Conservation (phyloP, 2,888 invertebrate genomes). For the Branchipolynoe longqiensis region DNA sequence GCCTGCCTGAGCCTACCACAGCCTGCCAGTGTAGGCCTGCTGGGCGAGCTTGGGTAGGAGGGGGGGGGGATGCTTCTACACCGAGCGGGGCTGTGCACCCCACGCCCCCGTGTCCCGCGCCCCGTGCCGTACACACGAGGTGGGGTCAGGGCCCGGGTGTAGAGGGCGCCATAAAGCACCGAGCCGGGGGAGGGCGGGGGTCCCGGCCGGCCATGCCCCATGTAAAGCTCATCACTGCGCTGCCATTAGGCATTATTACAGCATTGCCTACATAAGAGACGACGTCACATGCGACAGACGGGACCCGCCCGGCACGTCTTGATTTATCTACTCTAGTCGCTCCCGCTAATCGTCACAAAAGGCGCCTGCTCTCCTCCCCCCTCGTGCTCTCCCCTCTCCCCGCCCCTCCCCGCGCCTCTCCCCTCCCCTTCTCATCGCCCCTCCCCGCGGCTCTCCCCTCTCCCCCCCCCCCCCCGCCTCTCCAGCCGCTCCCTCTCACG, state of each 20-base stretch:
- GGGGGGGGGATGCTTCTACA: neutral
- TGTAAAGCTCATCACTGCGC: conserved; percentile 28
- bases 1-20: too few species aligned
- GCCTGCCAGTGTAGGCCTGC: too few species aligned
- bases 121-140: neutral
- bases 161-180: conserved; percentile 38
- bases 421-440: too few species aligned
- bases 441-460: too few species aligned
- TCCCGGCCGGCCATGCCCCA: neutral
- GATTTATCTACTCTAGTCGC: neutral
- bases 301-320: too few species aligned
- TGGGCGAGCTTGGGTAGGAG: too few species aligned
- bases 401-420: too few species aligned
- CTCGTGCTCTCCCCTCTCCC: too few species aligned
- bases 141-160: neutral
- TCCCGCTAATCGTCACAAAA: neutral
- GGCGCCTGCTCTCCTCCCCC: too few species aligned
- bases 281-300: too few species aligned
- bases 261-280: conserved; percentile 17
- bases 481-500: too few species aligned
- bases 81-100: neutral
- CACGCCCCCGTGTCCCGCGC: neutral
- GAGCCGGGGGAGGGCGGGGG: conserved; percentile 40
- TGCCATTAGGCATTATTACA: conserved; percentile 38
- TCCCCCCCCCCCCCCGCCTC: too few species aligned